These are phyloP conservation scores for Zoanthus gigantus DNA, from an alignment of 92 coral and sea anemone species.

Conservation along the genomic window DNA sequence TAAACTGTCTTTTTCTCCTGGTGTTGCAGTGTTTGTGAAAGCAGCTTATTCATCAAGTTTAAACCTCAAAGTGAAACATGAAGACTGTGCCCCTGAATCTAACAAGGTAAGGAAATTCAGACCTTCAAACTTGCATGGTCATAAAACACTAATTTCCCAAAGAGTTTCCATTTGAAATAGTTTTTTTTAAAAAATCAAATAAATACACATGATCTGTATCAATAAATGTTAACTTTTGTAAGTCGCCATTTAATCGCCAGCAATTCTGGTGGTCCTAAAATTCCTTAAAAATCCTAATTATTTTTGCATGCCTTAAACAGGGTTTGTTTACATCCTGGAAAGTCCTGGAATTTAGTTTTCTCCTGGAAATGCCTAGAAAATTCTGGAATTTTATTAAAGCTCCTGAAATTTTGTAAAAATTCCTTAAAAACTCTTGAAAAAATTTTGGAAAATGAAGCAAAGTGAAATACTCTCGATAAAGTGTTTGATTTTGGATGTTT, in stretches of 20 bases:
- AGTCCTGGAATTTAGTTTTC: too few species aligned
- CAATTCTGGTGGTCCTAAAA: too few species aligned
- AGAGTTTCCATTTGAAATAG: too few species aligned
- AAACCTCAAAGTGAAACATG: neutral
- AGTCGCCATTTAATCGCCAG: too few species aligned
- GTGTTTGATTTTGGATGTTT: neutral
- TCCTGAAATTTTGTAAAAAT: neutral
- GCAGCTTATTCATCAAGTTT: neutral
- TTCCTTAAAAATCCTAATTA: too few species aligned
- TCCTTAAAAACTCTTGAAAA: neutral
- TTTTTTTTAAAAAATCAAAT: too few species aligned
- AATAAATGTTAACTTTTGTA: too few species aligned
- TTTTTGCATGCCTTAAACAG: too few species aligned
- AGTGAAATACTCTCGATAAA: neutral
- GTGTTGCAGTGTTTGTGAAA: conserved; percentile 40
- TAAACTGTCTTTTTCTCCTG: conserved; percentile 39
- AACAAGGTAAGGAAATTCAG: conserved; percentile 11
- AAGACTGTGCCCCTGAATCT: conserved; percentile 30
- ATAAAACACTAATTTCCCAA: too few species aligned
- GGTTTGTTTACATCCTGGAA: too few species aligned
- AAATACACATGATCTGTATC: too few species aligned
- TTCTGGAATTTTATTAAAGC: neutral
- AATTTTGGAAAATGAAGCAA: neutral
- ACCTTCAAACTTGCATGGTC: too few species aligned
- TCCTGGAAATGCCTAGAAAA: neutral